Base-by-base conservation (phyloP, 2,113 vertebrate genomes). In the Rhadina sibilatrix region DNA sequence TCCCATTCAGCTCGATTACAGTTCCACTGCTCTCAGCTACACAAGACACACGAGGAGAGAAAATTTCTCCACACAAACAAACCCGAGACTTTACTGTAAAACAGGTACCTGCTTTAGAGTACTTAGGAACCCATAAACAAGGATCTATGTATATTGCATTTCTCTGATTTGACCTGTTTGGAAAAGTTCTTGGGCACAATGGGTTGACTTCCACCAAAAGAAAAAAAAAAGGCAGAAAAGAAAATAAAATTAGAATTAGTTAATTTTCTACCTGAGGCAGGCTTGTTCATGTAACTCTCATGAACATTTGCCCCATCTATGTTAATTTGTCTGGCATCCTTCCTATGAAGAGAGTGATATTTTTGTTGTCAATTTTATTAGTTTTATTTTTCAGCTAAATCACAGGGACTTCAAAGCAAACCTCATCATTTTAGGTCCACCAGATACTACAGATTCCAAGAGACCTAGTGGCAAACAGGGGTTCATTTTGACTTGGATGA, bases 61-160 rank as follows among this genome's bases (percentile, higher is more conserved):
- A 71, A 76, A 42, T 28, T 28, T 59, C 63, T 76, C 61, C 60
- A 94, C n/a, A 83, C 90, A 97, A 96, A 96, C 94, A 95, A 96
- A 92, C 15, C 47, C 89, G 37, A 97, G 94, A 95, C 96, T 97
- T 97, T 96, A 97, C 8, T 5, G 64, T 54, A 86, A 87, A 94
- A 76, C 93, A 96, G 64, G 71, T 81, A 90, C 76, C 68, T 94
- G 56, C 64, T 80, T 94, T 60, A 75, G 52, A 88, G 11, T 17
- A 33, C 70, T 30, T 6, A 68, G 42, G 72, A 81, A 81, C 12
- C 25, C 27, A n/a, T 4, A 80, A 87, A 91, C 59, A 95, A 72
- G 27, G 20, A 89, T 35, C 64, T 53, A 42, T 10, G 33, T 20
- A 30, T 38, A 76, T 9, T 25, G 30, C 50, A 63, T 70, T 94